These are phyloP conservation scores for Rallus crepitans DNA, from an alignment of 2,797 vertebrate species.

Conservation along the genomic window DNA sequence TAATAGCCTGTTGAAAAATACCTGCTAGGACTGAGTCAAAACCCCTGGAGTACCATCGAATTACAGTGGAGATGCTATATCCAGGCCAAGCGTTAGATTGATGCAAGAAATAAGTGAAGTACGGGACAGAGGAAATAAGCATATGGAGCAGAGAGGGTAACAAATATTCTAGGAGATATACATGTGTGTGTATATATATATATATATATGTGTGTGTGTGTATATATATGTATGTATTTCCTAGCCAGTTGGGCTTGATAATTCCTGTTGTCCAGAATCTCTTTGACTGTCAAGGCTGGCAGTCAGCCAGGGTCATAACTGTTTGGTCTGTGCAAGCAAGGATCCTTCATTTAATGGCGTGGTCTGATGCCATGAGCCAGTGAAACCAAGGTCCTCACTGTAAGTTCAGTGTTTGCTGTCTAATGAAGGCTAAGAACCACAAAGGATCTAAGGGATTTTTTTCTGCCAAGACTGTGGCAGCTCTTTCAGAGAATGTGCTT, in stretches of 20 bases:
- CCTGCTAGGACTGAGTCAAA: not conserved
- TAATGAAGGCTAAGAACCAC: not conserved
- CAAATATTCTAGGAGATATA: not conserved
- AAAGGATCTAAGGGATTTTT: not conserved
- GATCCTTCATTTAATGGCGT: not conserved
- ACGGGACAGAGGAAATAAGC: not conserved
- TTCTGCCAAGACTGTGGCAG: not conserved
- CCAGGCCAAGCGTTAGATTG: not conserved
- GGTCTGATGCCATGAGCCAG: not conserved
- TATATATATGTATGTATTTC: not conserved
- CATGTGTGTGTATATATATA: too few species aligned
- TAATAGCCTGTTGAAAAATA: not conserved
- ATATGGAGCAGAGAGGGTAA: not conserved
- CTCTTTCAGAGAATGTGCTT: not conserved
- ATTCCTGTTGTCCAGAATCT: not conserved
- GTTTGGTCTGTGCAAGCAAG: not conserved
- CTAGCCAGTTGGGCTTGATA: not conserved
- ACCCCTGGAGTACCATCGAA: not conserved
- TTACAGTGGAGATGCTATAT: not conserved
- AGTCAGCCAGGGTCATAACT: not conserved
- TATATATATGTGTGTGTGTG: too few species aligned
- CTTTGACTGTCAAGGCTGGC: not conserved
- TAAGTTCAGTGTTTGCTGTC: not conserved
- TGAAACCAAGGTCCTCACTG: rapidly evolving
- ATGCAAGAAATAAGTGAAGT: not conserved